These are phyloP conservation scores for Siniperca obscura DNA, from an alignment of 2,797 vertebrate genomes.

Conservation along the genomic window DNA sequence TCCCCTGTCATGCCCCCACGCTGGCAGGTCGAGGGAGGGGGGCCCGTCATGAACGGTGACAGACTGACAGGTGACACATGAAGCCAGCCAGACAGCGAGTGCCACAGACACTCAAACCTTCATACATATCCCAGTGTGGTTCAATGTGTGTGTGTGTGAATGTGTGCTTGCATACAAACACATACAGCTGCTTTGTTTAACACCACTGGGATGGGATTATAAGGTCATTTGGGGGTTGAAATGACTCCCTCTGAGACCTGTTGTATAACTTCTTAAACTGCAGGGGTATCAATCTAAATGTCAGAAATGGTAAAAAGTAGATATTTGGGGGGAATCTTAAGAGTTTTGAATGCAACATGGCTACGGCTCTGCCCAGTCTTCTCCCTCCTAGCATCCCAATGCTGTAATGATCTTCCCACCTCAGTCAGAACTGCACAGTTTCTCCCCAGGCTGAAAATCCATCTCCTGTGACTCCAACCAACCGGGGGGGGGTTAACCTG, in stretches of 20 bases:
- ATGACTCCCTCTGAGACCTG: constrained; percentile 1
- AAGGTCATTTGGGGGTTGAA: constrained; percentile 31
- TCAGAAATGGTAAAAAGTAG: constrained; percentile 15
- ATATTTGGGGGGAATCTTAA: not conserved
- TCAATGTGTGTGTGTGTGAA: constrained; percentile 26
- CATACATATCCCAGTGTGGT: constrained; percentile 38
- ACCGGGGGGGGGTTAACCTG: not conserved
- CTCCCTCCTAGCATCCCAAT: not conserved
- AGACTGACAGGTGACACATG: constrained; percentile 82
- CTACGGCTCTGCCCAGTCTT: not conserved
- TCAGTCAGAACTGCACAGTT: not conserved
- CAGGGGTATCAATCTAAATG: constrained; percentile 5
- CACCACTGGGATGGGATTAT: constrained; percentile 26
- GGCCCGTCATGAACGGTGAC: constrained; percentile 48
- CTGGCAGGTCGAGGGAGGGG: constrained; percentile 58
- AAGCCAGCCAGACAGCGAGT: constrained; percentile 54
- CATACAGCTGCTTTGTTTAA: constrained; percentile 38
- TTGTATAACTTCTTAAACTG: constrained; percentile 1
- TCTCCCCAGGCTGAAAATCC: constrained; percentile 9
- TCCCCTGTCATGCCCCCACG: constrained; percentile 64
- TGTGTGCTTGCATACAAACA: constrained; percentile 38
- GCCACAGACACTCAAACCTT: constrained; percentile 46
- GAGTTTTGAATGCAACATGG: not conserved
- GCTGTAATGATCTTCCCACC: constrained; percentile 19
- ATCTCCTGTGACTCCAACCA: not conserved